Base-by-base conservation (phyloP, 92 coral and sea anemone genomes). In the Zoanthus gigantus region DNA sequence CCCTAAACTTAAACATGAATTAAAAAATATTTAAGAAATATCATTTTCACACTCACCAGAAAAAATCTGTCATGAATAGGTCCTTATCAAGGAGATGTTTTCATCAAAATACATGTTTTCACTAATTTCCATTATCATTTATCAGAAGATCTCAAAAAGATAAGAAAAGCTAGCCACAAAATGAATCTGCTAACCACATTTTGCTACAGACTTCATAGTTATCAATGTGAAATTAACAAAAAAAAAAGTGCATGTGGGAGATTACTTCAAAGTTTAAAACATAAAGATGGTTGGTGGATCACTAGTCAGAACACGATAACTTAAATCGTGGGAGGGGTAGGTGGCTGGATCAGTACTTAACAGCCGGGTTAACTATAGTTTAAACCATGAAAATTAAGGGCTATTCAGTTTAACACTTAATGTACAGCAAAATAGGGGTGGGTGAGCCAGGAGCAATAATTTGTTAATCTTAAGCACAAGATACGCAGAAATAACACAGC, bases 11-110 rank as follows among this genome's bases (percentile, higher is more conserved):
- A 17, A 65, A 4, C 23, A 23, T 34, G 2, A 67, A 18, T 23
- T 31, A 30, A 30, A 14, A 69, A 31, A 14, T 34, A 69, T 2
- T 17, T 32, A 66, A 81, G 16, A 63, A 34, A 61, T 14, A 14
- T 65, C 14, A 69, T 69, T 6, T 30, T 18, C 1, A 37, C 4
- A 8, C 18, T 81, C 46, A 45, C 46, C 75, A 81, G 74, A 79
- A 79, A 63, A 66, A 66, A 66, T 81, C 58, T 81, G 10, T 74
- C 85, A 81, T 28, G 44, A 65, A 68, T 44, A 48, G 61, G 74
- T 48, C 42, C 9, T 74, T 18, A 66, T n/a, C 28, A 53, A 65
- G 3, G 12, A 75, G 28, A 23, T 45, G 54, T 45, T 66, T 23
- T 63, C 44, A 12, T 18, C 85, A 63, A 80, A 65, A 10, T 10